Evolutionary conservation across 2,113 vertebrate species (phyloP).

Genomic region (Misgurnus anguillicaudatus): DNA sequence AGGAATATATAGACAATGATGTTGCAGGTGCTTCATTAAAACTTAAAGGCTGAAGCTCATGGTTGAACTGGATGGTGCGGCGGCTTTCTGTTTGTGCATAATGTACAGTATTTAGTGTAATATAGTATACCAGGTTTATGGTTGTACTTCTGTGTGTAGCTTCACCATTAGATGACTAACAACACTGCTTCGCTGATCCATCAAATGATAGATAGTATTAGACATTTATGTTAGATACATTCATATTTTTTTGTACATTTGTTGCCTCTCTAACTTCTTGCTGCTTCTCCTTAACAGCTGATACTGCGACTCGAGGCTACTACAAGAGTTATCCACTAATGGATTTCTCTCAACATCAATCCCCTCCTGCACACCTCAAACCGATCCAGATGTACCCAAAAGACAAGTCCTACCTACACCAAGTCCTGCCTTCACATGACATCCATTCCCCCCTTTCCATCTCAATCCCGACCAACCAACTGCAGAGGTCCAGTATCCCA

Average conservation of each 20-base stretch:
- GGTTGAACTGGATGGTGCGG: too few species aligned
- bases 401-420: conserved; percentile 77
- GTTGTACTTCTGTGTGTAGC: too few species aligned
- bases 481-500: conserved; percentile 72
- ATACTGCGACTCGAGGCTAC: conserved; percentile 77
- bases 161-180: too few species aligned
- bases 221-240: too few species aligned
- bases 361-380: conserved; percentile 69
- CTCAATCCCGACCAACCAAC: conserved; percentile 71
- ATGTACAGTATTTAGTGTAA: too few species aligned
- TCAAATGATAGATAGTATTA: too few species aligned
- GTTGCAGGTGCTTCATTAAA: conserved; percentile 6
- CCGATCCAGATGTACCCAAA: conserved; percentile 63
- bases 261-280: background rate
- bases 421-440: conserved; percentile 59
- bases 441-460: conserved; percentile 76
- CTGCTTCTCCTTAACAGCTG: conserved; percentile 62
- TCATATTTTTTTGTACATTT: background rate
- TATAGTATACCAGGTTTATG: too few species aligned
- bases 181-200: too few species aligned
- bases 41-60: background rate
- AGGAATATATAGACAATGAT: background rate
- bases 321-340: conserved; percentile 81
- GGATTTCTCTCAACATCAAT: conserved; percentile 75
- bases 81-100: too few species aligned